Evolutionary conservation across 2,888 invertebrate species (phyloP), one percentile per base, ranked within the genome.

Genomic region (Lasioglossum vierecki): DNA sequence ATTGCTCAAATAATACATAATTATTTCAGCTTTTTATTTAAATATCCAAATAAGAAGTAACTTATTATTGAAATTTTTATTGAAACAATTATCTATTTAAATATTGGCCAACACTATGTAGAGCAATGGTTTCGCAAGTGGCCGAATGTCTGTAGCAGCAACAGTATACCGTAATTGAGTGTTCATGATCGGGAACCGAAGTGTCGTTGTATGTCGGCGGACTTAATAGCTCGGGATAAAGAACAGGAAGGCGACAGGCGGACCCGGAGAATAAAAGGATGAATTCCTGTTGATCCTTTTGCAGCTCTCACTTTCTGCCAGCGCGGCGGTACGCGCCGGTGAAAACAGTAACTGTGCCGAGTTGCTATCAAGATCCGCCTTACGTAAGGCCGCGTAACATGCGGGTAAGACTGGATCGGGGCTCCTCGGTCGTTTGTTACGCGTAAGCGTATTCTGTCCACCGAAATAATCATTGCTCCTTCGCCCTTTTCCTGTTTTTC

Each of bases 281-380:
- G 71, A 73, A 86, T 86, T 86, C 72, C 68, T 70, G 44, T 79
- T 73, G 86, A 80, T 86, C 86, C 86, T 86, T 82, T 79, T 76
- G 75, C 83, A 60, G 80, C 84, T 90, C 88, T 90, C 86, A 80
- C 90, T 89, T 88, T 88, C 88, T 66, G 84, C 70, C n/a, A n/a
- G n/a, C n/a, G n/a, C 77, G 44, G 76, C 49, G 53, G 76, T 81
- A 26, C 74, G 75, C 49, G 49, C 76, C 53, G 79, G 90, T 90
- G 88, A 91, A 91, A 90, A 87, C 87, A 80, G 90, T 86, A 84
- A 90, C 87, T 77, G 85, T 84, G 79, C 76, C 84, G 80, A 57
- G 76, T 73, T 78, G 82, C 76, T 84, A 91, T 90, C 91, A 83
- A 91, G 91, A 91, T 91, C 85, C 86, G 88, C 80, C 74, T 91